Evolutionary conservation across 2,797 vertebrate species (phyloP).

Genomic region (Molossus molossus): DNA sequence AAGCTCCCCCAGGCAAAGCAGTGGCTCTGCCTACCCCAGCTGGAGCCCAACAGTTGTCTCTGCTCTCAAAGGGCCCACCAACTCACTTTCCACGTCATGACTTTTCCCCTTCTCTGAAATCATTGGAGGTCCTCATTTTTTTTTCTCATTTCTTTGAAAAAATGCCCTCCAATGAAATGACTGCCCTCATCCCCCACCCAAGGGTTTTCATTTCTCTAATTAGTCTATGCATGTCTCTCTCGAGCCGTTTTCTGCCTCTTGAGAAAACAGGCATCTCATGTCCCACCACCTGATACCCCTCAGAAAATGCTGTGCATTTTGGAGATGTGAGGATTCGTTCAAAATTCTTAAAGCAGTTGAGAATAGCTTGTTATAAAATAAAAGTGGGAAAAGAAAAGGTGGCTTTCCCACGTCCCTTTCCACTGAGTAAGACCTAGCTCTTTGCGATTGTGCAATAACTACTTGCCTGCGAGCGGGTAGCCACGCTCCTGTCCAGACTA

Average conservation of each 20-base stretch:
- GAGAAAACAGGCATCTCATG: conserved; percentile 72
- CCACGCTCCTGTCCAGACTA: conserved; percentile 91
- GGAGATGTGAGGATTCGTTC: conserved; percentile 80
- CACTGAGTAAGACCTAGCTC: conserved; percentile 87
- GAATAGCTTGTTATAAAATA: conserved; percentile 78
- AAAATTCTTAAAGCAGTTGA: conserved; percentile 87
- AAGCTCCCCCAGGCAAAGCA: not conserved
- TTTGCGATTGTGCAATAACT: conserved; percentile 93
- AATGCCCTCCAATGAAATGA: conserved; percentile 45
- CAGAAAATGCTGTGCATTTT: conserved; percentile 83
- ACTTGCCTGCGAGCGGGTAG: conserved; percentile 91
- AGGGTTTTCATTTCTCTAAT: conserved; percentile 77
- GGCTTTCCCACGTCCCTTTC: conserved; percentile 84
- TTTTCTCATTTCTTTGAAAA: conserved; percentile 60
- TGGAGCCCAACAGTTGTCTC: conserved; percentile 75
- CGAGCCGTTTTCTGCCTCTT: conserved; percentile 80
- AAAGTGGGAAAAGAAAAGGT: not conserved
- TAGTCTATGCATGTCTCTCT: conserved; percentile 89
- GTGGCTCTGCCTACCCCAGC: conserved; percentile 34
- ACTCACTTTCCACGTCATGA: not conserved
- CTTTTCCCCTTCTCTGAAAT: conserved; percentile 41
- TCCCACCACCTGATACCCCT: conserved; percentile 80
- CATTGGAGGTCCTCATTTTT: not conserved
- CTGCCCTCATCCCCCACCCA: not conserved
- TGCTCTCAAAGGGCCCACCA: conserved; percentile 73